These are phyloP conservation scores for Synergus gifuensis DNA, from an alignment of 2,888 invertebrate species.

Conservation along the genomic window DNA sequence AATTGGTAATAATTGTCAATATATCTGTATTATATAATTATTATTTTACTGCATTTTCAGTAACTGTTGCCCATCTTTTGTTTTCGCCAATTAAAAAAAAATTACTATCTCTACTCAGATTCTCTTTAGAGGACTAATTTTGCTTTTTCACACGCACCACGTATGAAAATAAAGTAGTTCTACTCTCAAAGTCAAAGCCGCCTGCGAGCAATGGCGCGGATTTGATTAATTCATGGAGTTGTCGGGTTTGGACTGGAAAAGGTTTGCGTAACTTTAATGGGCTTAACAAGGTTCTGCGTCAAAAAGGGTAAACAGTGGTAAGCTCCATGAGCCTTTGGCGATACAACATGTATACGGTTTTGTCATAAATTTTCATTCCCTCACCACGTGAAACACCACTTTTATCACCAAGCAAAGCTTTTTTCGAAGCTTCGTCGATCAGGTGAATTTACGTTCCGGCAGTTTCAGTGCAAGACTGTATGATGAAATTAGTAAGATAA, in stretches of 20 bases:
- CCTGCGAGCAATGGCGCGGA: slow-evolving; percentile 41
- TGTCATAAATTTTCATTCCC: slow-evolving; percentile 52
- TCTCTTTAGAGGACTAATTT: neutral
- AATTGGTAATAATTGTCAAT: neutral
- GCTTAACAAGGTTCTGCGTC: slow-evolving; percentile 64
- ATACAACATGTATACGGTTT: slow-evolving; percentile 49
- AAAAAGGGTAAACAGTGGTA: slow-evolving; percentile 56
- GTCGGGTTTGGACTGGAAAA: slow-evolving; percentile 44
- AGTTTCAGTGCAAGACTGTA: neutral
- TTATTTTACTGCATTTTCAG: neutral
- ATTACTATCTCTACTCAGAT: neutral
- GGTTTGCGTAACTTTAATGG: slow-evolving; percentile 58
- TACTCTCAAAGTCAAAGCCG: neutral
- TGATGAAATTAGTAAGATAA: neutral
- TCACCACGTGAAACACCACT: slow-evolving; percentile 12
- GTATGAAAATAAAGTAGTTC: neutral
- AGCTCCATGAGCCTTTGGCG: slow-evolving; percentile 56
- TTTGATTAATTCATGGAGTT: slow-evolving; percentile 56
- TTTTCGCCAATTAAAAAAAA: neutral
- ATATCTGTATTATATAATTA: too few species aligned
- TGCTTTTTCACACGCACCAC: neutral
- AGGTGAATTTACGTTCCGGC: neutral
- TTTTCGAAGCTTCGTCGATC: neutral
- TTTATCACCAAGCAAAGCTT: slow-evolving; percentile 28
- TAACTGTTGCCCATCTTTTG: neutral